Base-by-base conservation (phyloP, 1,140 invertebrate genomes). In the Caenorhabditis remanei region DNA sequence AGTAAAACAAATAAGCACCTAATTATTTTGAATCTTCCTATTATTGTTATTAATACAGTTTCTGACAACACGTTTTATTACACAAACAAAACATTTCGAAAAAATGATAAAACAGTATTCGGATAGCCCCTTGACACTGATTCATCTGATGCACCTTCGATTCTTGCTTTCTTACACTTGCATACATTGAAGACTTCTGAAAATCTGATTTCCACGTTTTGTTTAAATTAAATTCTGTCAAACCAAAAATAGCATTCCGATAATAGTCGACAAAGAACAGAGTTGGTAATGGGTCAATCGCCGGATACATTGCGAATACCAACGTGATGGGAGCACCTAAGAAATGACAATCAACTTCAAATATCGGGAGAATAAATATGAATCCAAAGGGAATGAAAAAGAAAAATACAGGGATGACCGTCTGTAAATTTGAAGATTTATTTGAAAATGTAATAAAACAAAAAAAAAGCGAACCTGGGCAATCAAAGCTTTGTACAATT, bases 321-420 rank as follows among this genome's bases (percentile, higher is more conserved):
- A 79, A 24, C 11, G 43, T 79, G n/a, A 79, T 14, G 2, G 46
- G 46, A 24, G 21, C 46, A 7, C 46, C 14, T 7, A 79, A 8
- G 53, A 79, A 48, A 53, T 50, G 71, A n/a, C 43, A 50, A 24
- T 79, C 46, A 2, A 79, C 53, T 79, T 79, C 71, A 50, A 79
- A 50, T 32, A 24, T 11, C 4, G 71, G 46, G 24, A 79, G 46
- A 24, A 24, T 53, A n/a, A 79, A 79, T 32, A 79, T 5, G 46
- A 48, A 19, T n/a, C 71, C 71, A 79, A 79, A 79, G 5, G 46
- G 71, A 13, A 50, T 79, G 71, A 53, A 79, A 24, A 79, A 50
- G 43, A 53, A 53, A 1, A 79, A 7, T 8, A 79, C 7, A 5
- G 71, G 71, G 71, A 79, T 50, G 4, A 79, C 2, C 0, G 71